Percentiles rank a stretch among this genome's conserved stretches.
Evolutionary conservation across 2,888 invertebrate species (phyloP).

Genomic region (Auanema freiburgensis): DNA sequence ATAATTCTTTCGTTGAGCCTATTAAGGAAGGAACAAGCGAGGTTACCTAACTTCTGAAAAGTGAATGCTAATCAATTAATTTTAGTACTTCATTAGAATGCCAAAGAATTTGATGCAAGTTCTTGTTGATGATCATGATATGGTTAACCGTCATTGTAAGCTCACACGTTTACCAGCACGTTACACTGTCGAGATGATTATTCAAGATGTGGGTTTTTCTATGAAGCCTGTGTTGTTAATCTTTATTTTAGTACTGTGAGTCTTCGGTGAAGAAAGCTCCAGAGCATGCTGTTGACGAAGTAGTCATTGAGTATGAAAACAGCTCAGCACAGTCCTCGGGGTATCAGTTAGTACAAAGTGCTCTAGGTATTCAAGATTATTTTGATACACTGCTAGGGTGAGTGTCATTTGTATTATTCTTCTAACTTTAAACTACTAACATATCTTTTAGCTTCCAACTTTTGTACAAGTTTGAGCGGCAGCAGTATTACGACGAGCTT

Average conservation of each 20-base stretch:
- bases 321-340: neutral
- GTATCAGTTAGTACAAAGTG: slow-evolving; percentile 13
- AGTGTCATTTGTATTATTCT: slow-evolving; percentile 2
- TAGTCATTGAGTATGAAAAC: slow-evolving; percentile 30
- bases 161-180: slow-evolving; percentile 18
- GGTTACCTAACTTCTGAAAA: neutral
- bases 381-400: slow-evolving; percentile 31
- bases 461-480: slow-evolving; percentile 33
- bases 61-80: neutral
- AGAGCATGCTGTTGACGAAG: slow-evolving; percentile 17
- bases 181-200: slow-evolving; percentile 20
- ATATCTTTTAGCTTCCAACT: slow-evolving; percentile 32
- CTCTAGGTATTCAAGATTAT: slow-evolving; percentile 25
- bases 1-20: neutral
- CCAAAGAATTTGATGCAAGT: slow-evolving; percentile 22
- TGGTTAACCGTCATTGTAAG: slow-evolving; percentile 17
- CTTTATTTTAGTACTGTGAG: slow-evolving; percentile 3
- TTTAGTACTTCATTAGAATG: slow-evolving; percentile 13
- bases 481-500: slow-evolving; percentile 22
- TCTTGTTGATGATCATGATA: slow-evolving; percentile 25
- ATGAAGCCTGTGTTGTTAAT: neutral
- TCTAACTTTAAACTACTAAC: neutral
- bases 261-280: neutral
- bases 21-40: neutral
- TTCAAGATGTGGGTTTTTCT: slow-evolving; percentile 19